These are phyloP conservation scores for Batillaria attramentaria DNA, from an alignment of 1,140 invertebrate genomes.

Conservation along the genomic window DNA sequence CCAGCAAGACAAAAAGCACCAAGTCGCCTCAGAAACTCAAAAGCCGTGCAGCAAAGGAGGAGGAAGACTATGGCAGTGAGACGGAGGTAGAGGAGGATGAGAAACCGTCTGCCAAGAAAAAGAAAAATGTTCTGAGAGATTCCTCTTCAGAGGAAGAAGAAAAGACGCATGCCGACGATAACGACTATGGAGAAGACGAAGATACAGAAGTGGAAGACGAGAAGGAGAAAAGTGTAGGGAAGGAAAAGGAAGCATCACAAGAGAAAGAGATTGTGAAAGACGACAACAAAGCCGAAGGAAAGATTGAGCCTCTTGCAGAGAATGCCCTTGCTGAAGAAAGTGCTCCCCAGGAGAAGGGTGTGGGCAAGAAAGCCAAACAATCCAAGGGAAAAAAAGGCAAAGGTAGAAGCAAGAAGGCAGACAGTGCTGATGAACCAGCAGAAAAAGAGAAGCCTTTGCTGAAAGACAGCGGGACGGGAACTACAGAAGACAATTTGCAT, in stretches of 20 bases:
- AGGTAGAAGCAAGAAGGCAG: conserved; percentile 23
- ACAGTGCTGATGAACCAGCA: not conserved
- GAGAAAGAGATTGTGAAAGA: not conserved
- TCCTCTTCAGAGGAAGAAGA: conserved; percentile 37
- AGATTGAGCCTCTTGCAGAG: not conserved
- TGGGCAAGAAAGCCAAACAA: not conserved
- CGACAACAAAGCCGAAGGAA: conserved; percentile 2
- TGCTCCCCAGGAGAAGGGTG: not conserved
- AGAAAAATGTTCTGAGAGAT: conserved; percentile 40
- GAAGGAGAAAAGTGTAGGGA: not conserved
- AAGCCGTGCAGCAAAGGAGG: conserved; percentile 13
- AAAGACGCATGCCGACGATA: not conserved
- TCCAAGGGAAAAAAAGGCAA: conserved; percentile 2
- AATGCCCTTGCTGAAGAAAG: not conserved
- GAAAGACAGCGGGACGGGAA: too few species aligned
- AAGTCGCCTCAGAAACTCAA: conserved; percentile 24
- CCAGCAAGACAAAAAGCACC: conserved; percentile 17
- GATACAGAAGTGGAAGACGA: conserved; percentile 22
- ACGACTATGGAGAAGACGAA: conserved; percentile 16
- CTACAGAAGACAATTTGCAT: too few species aligned
- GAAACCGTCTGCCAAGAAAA: conserved; percentile 23
- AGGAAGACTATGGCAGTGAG: conserved; percentile 21
- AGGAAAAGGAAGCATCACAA: not conserved
- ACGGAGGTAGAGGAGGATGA: conserved; percentile 33
- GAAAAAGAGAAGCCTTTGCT: not conserved